Percentiles rank a stretch among this genome's conserved stretches.
These are phyloP conservation scores for Marmota flaviventris DNA, from an alignment of 2,113 vertebrate species.

Conservation along the genomic window DNA sequence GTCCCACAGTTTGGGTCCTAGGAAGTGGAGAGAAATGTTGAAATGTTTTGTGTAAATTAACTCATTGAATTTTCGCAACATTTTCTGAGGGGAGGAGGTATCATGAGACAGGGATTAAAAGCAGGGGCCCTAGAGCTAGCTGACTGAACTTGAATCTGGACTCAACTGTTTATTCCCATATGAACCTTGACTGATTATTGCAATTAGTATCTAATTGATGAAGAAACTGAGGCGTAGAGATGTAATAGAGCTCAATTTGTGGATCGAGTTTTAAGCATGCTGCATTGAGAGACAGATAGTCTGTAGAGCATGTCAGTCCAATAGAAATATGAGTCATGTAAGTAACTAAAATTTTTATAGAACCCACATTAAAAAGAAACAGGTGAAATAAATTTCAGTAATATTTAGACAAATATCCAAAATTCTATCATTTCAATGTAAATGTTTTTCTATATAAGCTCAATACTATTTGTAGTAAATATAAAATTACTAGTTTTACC, in stretches of 20 bases:
- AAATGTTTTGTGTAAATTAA: not conserved
- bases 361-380: not conserved
- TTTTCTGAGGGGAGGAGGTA: not conserved
- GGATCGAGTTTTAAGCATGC: not conserved
- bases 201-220: not conserved
- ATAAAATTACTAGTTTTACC: not conserved
- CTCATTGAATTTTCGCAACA: not conserved
- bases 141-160: not conserved
- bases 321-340: not conserved
- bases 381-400: not conserved
- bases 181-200: not conserved
- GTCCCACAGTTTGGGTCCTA: not conserved
- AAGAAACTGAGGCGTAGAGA: not conserved
- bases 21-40: not conserved
- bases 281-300: not conserved
- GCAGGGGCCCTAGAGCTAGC: not conserved
- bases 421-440: not conserved
- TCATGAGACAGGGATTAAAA: not conserved
- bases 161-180: not conserved
- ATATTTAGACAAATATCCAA: not conserved
- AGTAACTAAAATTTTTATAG: not conserved
- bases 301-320: not conserved
- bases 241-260: not conserved
- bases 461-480: not conserved
- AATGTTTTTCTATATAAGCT: not conserved